Base-by-base conservation (phyloP, 2,888 invertebrate species). In the Palloptera scutellata region DNA sequence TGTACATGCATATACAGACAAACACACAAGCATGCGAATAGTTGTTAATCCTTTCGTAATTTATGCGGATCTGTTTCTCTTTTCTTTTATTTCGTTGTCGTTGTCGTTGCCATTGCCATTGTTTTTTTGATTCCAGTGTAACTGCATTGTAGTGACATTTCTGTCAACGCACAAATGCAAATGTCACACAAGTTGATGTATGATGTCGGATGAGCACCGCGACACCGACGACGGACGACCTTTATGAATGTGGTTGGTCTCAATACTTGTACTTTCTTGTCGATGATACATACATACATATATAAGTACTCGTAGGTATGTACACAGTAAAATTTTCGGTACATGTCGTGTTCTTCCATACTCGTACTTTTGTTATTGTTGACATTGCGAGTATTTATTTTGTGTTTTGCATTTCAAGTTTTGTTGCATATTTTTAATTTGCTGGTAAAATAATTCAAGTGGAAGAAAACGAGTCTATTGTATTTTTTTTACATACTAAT, bases 181-280 rank as follows among this genome's bases (percentile, higher is more conserved):
- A 77, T 77, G 77, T 78, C 77, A 79, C 78, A 77, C 74, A 75
- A 76, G 74, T 77, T 77, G 77, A 77, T 77, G 77, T 74, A 77
- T 77, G 77, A 76, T 74, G 73, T 53, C 40, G 73, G 78, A 5
- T 48, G 70, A 67, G 40, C 54, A 48, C 66, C 74, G 69, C 20
- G 54, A n/a, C n/a, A 51, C 43, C 57, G 20, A 9, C 61, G 52
- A 53, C 58, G 30, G 45, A 15, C 65, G 48, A 57, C 19, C 59
- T 51, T 52, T 61, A 10, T 41, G 41, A 19, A 17, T 53, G 19
- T 53, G 53, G 9, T n/a, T 15, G n/a, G 15, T 53, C 15, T n/a
- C 48, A 12, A 15, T 48, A 15, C 48, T 30, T 30, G 30, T 30
- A 30, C 30, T 30, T 30, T 48, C 48, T 48, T 48, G 48, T 48